These are phyloP conservation scores for Drosophila guanche DNA, from an alignment of 1,140 invertebrate genomes.

Conservation along the genomic window DNA sequence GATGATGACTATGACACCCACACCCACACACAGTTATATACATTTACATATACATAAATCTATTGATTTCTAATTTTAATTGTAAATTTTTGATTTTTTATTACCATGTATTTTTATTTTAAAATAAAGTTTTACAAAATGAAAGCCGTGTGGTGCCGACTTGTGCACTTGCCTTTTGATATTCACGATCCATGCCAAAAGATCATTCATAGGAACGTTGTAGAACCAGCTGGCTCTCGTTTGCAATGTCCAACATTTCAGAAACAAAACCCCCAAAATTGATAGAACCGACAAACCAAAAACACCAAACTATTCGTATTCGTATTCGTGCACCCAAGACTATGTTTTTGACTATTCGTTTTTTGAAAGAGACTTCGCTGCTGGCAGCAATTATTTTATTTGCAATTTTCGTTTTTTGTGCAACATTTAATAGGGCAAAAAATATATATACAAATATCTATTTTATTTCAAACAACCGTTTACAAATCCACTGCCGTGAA, in stretches of 20 bases:
- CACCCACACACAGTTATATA: slow-evolving; percentile 53
- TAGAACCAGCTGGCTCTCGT: slow-evolving; percentile 70
- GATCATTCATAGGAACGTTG: slow-evolving; percentile 42
- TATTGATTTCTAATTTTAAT: slow-evolving; percentile 78
- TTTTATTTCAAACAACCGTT: slow-evolving; percentile 63
- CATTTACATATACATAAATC: slow-evolving; percentile 65
- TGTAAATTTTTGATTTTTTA: slow-evolving; percentile 80
- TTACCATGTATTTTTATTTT: slow-evolving; percentile 79
- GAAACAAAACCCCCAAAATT: slow-evolving; percentile 3
- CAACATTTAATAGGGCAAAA: slow-evolving; percentile 18
- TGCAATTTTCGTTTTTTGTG: slow-evolving; percentile 2
- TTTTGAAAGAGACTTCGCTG: slow-evolving; percentile 54
- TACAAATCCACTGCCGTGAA: slow-evolving; percentile 71
- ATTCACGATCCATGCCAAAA: slow-evolving; percentile 7
- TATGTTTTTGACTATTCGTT: slow-evolving; percentile 41
- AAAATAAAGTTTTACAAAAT: slow-evolving; percentile 80
- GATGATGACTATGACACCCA: slow-evolving; percentile 36
- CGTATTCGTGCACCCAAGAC: no score
- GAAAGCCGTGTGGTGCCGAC: slow-evolving; percentile 38
- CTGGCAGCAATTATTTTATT: slow-evolving; percentile 60
- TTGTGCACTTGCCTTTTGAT: slow-evolving; percentile 53
- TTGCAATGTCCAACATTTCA: slow-evolving; percentile 46
- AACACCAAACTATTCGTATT: slow-evolving; percentile 12
- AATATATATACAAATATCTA: slow-evolving; percentile 13
- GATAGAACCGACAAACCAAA: slow-evolving; percentile 11